Evolutionary conservation across 2,888 invertebrate genomes (phyloP).

Genomic region (Nephrotoma appendiculata): DNA sequence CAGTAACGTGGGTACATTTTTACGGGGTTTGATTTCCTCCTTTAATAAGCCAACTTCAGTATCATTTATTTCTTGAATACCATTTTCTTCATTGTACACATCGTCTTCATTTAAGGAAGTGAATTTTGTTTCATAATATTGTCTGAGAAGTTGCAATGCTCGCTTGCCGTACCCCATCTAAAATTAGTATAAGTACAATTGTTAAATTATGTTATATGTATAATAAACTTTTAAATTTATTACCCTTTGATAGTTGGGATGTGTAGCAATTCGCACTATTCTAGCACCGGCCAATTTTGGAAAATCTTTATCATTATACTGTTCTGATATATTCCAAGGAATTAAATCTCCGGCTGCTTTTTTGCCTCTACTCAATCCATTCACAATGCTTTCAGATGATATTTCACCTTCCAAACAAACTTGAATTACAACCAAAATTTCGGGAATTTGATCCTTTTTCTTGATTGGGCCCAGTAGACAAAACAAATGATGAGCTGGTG

Average conservation of each 20-base stretch:
- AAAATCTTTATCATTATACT: slow-evolving; percentile 89
- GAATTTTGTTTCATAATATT: slow-evolving; percentile 78
- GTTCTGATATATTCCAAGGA: slow-evolving; percentile 96
- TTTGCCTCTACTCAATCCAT: slow-evolving; percentile 71
- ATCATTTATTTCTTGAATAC: slow-evolving; percentile 39
- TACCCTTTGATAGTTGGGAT: slow-evolving; percentile 90
- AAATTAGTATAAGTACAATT: slow-evolving; percentile 15
- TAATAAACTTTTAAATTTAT: slow-evolving; percentile 10
- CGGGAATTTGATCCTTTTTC: slow-evolving; percentile 62
- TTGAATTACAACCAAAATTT: slow-evolving; percentile 87
- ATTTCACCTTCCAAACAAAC: slow-evolving; percentile 63
- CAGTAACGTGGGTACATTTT: slow-evolving; percentile 76
- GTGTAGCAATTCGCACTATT: slow-evolving; percentile 92
- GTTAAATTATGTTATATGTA: slow-evolving; percentile 10
- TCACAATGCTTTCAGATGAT: slow-evolving; percentile 48
- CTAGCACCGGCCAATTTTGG: slow-evolving; percentile 80
- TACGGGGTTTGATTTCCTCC: slow-evolving; percentile 60
- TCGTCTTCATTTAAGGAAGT: slow-evolving; percentile 38
- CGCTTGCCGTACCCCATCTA: slow-evolving; percentile 95
- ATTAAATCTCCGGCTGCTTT: slow-evolving; percentile 93
- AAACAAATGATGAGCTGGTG: slow-evolving; percentile 95
- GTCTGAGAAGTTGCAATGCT: slow-evolving; percentile 67
- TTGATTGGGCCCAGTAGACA: slow-evolving; percentile 81
- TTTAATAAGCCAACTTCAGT: slow-evolving; percentile 48
- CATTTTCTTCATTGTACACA: slow-evolving; percentile 15